These are phyloP conservation scores for Sussaba pulchella DNA, from an alignment of 2,888 invertebrate species.

Conservation along the genomic window DNA sequence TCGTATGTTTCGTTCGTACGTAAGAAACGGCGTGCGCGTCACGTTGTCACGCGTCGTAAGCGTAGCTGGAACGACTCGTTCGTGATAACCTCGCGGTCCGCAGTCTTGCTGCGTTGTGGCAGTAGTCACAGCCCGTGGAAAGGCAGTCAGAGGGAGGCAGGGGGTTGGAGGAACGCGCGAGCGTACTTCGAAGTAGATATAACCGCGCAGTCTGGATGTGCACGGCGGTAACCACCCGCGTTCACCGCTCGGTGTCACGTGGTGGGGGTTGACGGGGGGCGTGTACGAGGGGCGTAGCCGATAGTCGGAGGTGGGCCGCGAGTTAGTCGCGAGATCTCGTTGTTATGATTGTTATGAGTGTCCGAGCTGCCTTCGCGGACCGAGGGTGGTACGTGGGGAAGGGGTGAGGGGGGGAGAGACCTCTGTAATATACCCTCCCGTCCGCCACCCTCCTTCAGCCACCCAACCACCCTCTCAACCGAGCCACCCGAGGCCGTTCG, in stretches of 20 bases:
- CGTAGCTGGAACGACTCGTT: slow-evolving; percentile 75
- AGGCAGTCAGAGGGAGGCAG: slow-evolving; percentile 69
- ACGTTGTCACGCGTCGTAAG: slow-evolving; percentile 74
- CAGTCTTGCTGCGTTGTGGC: slow-evolving; percentile 84
- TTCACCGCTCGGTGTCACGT: slow-evolving; percentile 34
- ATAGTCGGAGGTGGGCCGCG: slow-evolving; percentile 83
- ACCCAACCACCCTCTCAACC: slow-evolving; percentile 49
- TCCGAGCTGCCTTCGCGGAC: slow-evolving; percentile 80
- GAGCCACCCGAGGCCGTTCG: slow-evolving; percentile 39
- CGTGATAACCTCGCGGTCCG: slow-evolving; percentile 82
- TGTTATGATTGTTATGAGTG: slow-evolving; percentile 84
- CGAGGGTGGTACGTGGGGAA: slow-evolving; percentile 73
- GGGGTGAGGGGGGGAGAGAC: slow-evolving; percentile 28
- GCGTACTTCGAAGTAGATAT: slow-evolving; percentile 25
- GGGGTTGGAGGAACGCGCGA: slow-evolving; percentile 27
- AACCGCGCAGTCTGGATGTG: slow-evolving; percentile 55
- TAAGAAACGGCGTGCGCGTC: slow-evolving; percentile 75
- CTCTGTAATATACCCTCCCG: slow-evolving; percentile 68
- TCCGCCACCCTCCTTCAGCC: slow-evolving; percentile 58
- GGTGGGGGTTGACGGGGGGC: slow-evolving; percentile 74
- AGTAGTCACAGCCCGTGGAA: slow-evolving; percentile 72
- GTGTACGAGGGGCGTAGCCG: slow-evolving; percentile 79
- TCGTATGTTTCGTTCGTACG: too few relatives aligned
- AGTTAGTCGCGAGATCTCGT: slow-evolving; percentile 82
- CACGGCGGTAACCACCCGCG: slow-evolving; percentile 38